These are phyloP conservation scores for Gryllus bimaculatus DNA, from an alignment of 1,140 invertebrate species.

Conservation along the genomic window DNA sequence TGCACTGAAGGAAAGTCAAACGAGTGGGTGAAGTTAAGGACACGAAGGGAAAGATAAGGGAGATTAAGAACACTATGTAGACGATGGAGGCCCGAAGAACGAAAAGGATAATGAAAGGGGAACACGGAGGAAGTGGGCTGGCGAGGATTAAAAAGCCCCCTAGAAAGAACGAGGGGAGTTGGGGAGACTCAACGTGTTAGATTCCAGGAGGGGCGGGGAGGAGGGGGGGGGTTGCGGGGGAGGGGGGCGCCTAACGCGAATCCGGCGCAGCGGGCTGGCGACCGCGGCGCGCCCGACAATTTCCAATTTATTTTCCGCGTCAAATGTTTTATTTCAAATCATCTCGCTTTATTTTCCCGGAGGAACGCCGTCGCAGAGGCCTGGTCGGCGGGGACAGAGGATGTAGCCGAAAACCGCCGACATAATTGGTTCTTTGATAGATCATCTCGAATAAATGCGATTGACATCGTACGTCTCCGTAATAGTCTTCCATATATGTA, in stretches of 20 bases:
- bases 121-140: too few relatives aligned
- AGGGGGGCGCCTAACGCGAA: too few relatives aligned
- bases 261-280: background rate
- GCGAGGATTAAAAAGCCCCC: too few relatives aligned
- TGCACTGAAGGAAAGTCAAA: too few relatives aligned
- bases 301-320: background rate
- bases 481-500: background rate
- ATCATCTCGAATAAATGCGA: background rate
- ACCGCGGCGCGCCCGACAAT: background rate
- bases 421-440: background rate
- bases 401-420: background rate
- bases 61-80: too few relatives aligned
- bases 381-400: too few relatives aligned
- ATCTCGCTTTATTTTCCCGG: background rate
- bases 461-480: background rate
- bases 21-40: too few relatives aligned
- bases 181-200: background rate
- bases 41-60: too few relatives aligned
- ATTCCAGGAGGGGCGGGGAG: background rate
- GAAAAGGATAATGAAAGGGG: too few relatives aligned
- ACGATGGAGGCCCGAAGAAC: too few relatives aligned
- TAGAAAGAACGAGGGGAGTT: background rate
- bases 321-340: background rate
- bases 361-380: background rate
- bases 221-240: background rate